Evolutionary conservation across 2,113 vertebrate genomes (phyloP), one percentile per base, ranked within the genome.

Genomic region (Spea multiplicata): DNA sequence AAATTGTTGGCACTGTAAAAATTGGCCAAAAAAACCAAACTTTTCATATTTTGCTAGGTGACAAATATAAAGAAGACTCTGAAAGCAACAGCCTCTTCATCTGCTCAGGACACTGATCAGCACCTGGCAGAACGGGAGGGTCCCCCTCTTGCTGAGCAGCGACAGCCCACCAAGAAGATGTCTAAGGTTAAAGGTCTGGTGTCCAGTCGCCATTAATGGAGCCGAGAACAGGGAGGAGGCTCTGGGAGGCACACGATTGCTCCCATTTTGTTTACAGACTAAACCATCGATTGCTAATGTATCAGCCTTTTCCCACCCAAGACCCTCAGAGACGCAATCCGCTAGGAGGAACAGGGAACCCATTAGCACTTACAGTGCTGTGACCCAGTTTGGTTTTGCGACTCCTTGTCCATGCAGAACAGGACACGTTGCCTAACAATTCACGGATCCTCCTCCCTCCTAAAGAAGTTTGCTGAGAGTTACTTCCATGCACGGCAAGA

Each of bases 141-240:
- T 49, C 89, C 89, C 45, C 86, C 90, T 46, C 90, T 91, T 8
- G 75, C 89, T 13, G 92, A 94, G 86, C 92, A 93, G 86, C 88
- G 93, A 84, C 92, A 92, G 82, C 89, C 91, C 82, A 89, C 89
- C 85, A 94, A 94, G 88, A 94, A 94, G 90, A 90, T 93, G 87
- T 93, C 93, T 87, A 94, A 94, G 90, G 92, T 93, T 86, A 94
- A 94, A 89, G 92, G 93, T 87, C 91, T 94, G 86, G 93, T 93
- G 75, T 93, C 93, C 85, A 92, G 91, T 88, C 93, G 92, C 84
- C 93, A 94, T 89, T 94, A 92, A 88, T 87, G 86, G 85, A 5
- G 75, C 68, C 49, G 62, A 66, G 62, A 66, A 84, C 57, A 83
- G 84, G 84, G 84, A 84, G 81, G 78, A 85, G 86, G 87, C 84